A percentile compares a stretch with the other conserved stretches of the same genome.
phyloP scores from a whole-genome alignment of 1,140 invertebrate genomes.

The Drosophila malerkotliana region DNA sequence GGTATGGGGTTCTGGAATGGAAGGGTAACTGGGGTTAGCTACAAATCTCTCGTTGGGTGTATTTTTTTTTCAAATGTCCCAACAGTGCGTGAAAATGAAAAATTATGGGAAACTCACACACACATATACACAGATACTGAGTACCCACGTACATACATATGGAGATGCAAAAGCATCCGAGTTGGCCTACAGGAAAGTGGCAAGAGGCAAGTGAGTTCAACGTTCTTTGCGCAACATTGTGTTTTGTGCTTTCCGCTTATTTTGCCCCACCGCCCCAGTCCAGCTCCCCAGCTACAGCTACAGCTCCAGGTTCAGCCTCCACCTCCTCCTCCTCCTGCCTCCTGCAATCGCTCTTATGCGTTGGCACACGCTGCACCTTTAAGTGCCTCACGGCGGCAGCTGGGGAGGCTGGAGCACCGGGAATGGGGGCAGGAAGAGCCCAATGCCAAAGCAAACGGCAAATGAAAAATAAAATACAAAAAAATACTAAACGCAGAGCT shows the following conservation, averaged over 20 bases:
- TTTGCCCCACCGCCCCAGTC: slow-evolving; percentile 56
- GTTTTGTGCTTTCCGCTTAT: slow-evolving; percentile 81
- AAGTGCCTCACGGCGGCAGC: slow-evolving; percentile 57
- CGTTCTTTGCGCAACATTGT: slow-evolving; percentile 81
- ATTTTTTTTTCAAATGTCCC: slow-evolving; percentile 77
- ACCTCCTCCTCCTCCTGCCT: slow-evolving; percentile 16
- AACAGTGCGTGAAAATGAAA: slow-evolving; percentile 80
- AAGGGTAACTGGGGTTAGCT: slow-evolving; percentile 42
- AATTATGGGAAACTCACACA: slow-evolving; percentile 74
- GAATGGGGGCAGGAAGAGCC: slow-evolving; percentile 31
- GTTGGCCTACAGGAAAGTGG: slow-evolving; percentile 24
- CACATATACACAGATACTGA: neutral
- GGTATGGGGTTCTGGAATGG: neutral
- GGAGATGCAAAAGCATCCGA: slow-evolving; percentile 17
- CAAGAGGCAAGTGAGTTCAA: slow-evolving; percentile 67
- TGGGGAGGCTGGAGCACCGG: neutral
- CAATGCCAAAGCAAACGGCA: slow-evolving; percentile 38
- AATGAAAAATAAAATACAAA: slow-evolving; percentile 27
- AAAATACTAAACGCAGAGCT: slow-evolving; percentile 15
- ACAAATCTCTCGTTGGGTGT: slow-evolving; percentile 53
- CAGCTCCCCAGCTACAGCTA: neutral
- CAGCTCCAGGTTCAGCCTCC: neutral
- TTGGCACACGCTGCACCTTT: slow-evolving; percentile 81
- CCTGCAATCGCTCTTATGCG: slow-evolving; percentile 45
- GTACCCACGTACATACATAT: slow-evolving; percentile 13